Evolutionary conservation across 2,113 vertebrate species (phyloP).

Genomic region (Chaetops frenatus): DNA sequence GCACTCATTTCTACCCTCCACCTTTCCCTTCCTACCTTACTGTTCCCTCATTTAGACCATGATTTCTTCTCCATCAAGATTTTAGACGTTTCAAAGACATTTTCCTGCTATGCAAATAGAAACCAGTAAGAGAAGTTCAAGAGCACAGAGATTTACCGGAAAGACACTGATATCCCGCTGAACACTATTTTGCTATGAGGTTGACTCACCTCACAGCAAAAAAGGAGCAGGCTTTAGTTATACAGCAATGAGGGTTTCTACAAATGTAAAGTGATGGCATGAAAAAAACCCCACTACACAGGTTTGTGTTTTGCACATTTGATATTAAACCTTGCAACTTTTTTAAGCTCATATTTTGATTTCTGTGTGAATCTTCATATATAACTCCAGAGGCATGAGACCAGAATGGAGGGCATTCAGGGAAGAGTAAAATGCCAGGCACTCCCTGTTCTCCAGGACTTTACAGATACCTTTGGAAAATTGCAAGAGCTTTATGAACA

Average conservation of each 20-base stretch:
- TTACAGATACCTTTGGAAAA: not conserved
- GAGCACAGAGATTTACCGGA: not conserved
- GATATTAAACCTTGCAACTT: not conserved
- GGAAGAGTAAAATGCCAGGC: not conserved
- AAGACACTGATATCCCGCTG: not conserved
- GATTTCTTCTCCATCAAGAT: not conserved
- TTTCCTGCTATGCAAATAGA: not conserved
- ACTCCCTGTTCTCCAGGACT: not conserved
- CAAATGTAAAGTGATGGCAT: not conserved
- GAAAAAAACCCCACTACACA: fast-evolving
- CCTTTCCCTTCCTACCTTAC: not conserved
- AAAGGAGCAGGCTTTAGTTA: not conserved
- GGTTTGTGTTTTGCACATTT: not conserved
- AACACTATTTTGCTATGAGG: not conserved
- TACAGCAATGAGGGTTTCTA: not conserved
- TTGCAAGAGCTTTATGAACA: not conserved
- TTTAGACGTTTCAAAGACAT: not conserved
- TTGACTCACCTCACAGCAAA: not conserved
- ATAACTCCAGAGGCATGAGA: not conserved
- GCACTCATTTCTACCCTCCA: not conserved
- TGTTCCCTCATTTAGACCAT: not conserved
- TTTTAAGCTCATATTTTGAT: not conserved
- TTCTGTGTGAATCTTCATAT: not conserved
- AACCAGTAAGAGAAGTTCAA: not conserved
- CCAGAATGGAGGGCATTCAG: not conserved